Conservation (phyloP, 2,888 invertebrate species). For the Strigamia crassipes region DNA sequence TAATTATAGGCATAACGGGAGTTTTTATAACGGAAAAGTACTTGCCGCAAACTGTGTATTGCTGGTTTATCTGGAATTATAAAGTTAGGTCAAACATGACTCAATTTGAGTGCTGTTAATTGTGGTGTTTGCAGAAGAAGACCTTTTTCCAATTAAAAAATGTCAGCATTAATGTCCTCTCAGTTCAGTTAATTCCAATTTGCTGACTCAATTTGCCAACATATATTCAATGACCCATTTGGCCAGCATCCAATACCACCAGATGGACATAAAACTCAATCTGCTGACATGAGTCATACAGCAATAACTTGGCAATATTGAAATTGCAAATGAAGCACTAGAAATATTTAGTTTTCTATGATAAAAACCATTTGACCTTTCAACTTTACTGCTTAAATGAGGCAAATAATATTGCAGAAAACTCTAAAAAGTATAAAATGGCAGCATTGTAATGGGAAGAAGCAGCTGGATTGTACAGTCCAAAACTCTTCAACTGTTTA, state of each 20-base stretch:
- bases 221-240: slow-evolving; percentile 26
- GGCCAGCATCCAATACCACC: not conserved
- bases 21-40: no score
- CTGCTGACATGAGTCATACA: not conserved
- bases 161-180: not conserved
- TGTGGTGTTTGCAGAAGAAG: not conserved
- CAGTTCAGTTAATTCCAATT: not conserved
- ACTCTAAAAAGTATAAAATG: not conserved
- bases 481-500: not conserved
- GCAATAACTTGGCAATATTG: not conserved
- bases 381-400: not conserved
- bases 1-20: no score
- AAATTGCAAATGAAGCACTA: not conserved
- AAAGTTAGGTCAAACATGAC: not conserved
- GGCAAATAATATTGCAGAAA: not conserved
- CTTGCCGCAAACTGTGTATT: no score
- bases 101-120: slow-evolving; percentile 2
- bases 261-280: not conserved
- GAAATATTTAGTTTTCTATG: not conserved
- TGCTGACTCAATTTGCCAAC: slow-evolving; percentile 9
- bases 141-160: not conserved
- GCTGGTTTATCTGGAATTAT: no score
- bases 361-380: not conserved
- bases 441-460: not conserved
- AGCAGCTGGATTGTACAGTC: not conserved